Percentiles rank a stretch among this genome's conserved stretches.
These are phyloP conservation scores for Vesta saturnalis DNA, from an alignment of 2,888 invertebrate genomes.

Conservation along the genomic window DNA sequence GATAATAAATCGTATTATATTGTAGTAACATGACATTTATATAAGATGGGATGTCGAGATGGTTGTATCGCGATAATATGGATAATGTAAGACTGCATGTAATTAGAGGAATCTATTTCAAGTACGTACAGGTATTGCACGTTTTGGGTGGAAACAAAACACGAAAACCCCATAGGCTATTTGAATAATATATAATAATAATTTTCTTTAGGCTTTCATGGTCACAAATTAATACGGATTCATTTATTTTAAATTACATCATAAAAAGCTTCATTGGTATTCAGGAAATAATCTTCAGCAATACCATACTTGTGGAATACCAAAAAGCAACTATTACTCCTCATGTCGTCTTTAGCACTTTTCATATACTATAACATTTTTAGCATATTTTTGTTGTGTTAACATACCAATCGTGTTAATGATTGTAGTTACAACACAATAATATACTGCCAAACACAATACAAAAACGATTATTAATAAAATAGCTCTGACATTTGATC, in stretches of 20 bases:
- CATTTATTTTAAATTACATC: not conserved
- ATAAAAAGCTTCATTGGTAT: conserved; percentile 1
- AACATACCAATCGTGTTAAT: no score
- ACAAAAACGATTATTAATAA: not conserved
- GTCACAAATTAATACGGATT: conserved; percentile 5
- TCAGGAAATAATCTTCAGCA: conserved; percentile 10
- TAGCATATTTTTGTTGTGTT: no score
- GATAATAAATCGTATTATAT: not conserved
- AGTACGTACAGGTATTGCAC: conserved; percentile 6
- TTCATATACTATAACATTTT: not conserved
- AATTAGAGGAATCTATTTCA: conserved; percentile 27
- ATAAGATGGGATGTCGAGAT: conserved; percentile 20
- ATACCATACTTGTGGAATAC: conserved; percentile 4
- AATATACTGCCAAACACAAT: no score
- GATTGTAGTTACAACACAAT: no score
- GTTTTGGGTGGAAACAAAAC: not conserved
- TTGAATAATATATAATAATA: not conserved
- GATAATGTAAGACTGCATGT: conserved; percentile 14
- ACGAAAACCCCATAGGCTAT: not conserved
- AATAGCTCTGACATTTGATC: conserved; percentile 1
- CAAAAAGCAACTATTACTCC: not conserved
- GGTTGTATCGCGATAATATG: conserved; percentile 23
- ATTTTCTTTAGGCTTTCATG: conserved; percentile 5
- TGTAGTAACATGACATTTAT: conserved; percentile 31
- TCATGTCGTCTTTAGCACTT: not conserved